A percentile compares a stretch with the other conserved stretches of the same genome.
Evolutionary conservation across 2,113 vertebrate genomes (phyloP).

Genomic region (Glareola pratincola): DNA sequence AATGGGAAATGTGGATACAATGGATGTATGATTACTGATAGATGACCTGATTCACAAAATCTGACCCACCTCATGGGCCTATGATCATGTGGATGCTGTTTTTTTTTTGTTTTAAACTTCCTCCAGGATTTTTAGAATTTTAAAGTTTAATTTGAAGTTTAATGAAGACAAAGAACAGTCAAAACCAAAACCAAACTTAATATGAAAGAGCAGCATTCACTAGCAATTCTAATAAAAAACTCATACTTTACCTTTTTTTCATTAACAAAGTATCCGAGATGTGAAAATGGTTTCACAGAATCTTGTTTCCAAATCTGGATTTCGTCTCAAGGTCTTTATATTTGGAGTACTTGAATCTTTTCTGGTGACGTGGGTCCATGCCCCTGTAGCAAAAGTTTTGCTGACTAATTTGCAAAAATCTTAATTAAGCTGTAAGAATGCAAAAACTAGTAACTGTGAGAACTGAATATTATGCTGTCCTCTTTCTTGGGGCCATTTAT

Average conservation of each 20-base stretch:
- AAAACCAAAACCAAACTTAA: no score
- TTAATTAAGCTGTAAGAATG: not conserved
- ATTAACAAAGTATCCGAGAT: not conserved
- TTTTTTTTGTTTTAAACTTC: not conserved
- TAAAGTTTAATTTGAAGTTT: not conserved
- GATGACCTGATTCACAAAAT: not conserved
- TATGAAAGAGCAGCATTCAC: no score
- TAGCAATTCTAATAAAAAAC: not conserved
- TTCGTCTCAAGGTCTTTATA: not conserved
- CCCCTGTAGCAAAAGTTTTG: not conserved
- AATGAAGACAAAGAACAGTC: no score
- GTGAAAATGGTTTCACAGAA: not conserved
- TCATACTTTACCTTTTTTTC: not conserved
- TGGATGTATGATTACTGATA: not conserved
- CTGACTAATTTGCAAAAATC: not conserved
- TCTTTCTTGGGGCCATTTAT: not conserved
- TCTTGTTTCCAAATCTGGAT: not conserved
- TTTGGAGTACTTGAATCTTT: not conserved
- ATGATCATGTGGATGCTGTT: not conserved
- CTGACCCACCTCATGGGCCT: rapidly evolving
- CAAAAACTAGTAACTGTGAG: not conserved
- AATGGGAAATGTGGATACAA: not conserved
- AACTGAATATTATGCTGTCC: not conserved
- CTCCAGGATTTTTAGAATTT: not conserved
- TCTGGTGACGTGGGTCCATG: not conserved